Percentiles rank a stretch among this genome's conserved stretches.
These are phyloP conservation scores for Copidosoma floridanum DNA, from an alignment of 1,140 invertebrate genomes.

Conservation along the genomic window DNA sequence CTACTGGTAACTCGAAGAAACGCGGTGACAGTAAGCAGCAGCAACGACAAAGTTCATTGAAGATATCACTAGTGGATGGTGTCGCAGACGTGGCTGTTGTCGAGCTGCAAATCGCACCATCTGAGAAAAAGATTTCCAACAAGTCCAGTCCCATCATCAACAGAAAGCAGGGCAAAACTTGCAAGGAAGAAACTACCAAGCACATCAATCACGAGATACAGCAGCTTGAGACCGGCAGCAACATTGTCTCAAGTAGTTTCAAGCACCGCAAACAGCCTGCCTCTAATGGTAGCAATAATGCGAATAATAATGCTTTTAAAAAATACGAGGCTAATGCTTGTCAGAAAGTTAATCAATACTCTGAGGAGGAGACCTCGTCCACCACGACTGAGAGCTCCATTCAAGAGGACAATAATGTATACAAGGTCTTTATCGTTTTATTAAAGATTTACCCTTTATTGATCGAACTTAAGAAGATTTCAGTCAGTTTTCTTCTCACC, in stretches of 20 bases:
- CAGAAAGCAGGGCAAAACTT: conserved; percentile 35
- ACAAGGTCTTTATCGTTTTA: too few species aligned
- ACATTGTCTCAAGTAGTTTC: neutral
- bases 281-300: conserved; percentile 29
- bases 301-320: conserved; percentile 41
- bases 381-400: conserved; percentile 71
- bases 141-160: conserved; percentile 40
- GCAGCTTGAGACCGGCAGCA: conserved; percentile 4
- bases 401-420: conserved; percentile 54
- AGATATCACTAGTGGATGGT: neutral
- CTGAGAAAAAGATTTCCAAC: too few species aligned
- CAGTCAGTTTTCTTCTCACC: too few species aligned
- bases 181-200: conserved; percentile 41
- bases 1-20: conserved; percentile 25
- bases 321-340: conserved; percentile 45
- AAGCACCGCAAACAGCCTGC: conserved; percentile 41
- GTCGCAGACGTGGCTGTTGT: conserved; percentile 28
- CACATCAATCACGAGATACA: conserved; percentile 36
- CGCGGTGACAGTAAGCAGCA: conserved; percentile 29
- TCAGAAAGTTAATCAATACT: conserved; percentile 50
- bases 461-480: too few species aligned
- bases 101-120: neutral
- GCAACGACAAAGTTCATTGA: conserved; percentile 5
- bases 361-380: conserved; percentile 70
- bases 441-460: too few species aligned